Evolutionary conservation across 2,888 invertebrate genomes (phyloP), one percentile per base, ranked within the genome.

Genomic region (Drosophila mercatorum): DNA sequence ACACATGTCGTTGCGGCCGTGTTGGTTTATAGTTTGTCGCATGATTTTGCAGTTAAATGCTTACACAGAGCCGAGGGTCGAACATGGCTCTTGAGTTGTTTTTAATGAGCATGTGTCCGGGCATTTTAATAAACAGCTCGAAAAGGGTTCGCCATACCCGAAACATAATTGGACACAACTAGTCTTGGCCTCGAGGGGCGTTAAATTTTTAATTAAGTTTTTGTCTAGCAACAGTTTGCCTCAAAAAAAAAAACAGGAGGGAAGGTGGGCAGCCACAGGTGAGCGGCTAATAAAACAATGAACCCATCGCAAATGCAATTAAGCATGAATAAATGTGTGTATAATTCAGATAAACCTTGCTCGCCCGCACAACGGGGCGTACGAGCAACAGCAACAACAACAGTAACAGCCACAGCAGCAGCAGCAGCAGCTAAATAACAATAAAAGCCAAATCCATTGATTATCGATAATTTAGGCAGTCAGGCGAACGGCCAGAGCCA

Each of bases 21-120:
- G 72, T 76, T 72, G 74, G 78, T 86, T 84, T 88, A 88, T 86
- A 81, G 88, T 85, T 85, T 85, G 84, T 88, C 84, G 88, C 84
- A 85, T 85, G 84, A 85, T 85, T 85, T 86, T 85, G 87, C 87
- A 86, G 87, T 85, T 86, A 88, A 85, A 85, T 88, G 87, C 81
- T 85, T 83, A 83, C 84, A 88, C 78, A 38, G 55, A 38, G 55
- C 51, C 43, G 68, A 47, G 47, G 76, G 68, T 72, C 67, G 78
- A 83, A 81, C 78, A 83, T 66, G 87, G 81, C 84, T 83, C 76
- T 86, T 88, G 88, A 85, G 84, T 78, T 83, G 78, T 74, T 85
- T 85, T 88, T 88, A 85, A 85, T 85, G 84, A 88, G 80, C 80
- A 63, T 80, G 77, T 80, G 79, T 77, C 49, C 56, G 73, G 59